Evolutionary conservation across 2,113 vertebrate genomes (phyloP), one percentile per base, ranked within the genome.

Genomic region (Dendrocopos noguchii): DNA sequence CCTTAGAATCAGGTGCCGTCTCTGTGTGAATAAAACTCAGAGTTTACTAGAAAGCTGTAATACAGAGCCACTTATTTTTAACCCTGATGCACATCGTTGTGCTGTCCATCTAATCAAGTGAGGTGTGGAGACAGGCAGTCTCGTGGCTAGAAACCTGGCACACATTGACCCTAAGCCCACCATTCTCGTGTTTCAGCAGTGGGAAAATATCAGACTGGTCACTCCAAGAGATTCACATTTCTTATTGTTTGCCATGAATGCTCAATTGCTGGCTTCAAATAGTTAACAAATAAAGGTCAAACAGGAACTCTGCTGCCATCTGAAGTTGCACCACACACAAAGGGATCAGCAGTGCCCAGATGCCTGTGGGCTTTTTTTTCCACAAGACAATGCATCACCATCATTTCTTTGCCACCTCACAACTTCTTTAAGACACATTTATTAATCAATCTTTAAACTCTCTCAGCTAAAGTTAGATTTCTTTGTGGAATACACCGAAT

Each of bases 171-270:
- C 61, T 18, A 53, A 81, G 25, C 7, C 15, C 31, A 12, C 13
- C 11, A 1, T 2, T 13, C 47, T 36, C 11, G 0, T 7, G 1
- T 65, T 72, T 31, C 39, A 53, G 63, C 59, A 53, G 46, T 9
- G 25, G 34, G 15, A 17, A 73, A 44, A 25, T 46, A 60, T 64
- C 65, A 15, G 10, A n/a, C 2, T 0, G 31, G 36, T 56, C 56
- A n/a, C n/a, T 24, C 31, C 47, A 34, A n/a, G 46, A 80, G 56
- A 19, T 28, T 31, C 36, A 19, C 5, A 72, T 31, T 14, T 47
- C 2, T 18, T 33, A 13, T 4, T 81, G 24, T n/a, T 72, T 8
- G 6, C 60, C 55, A 5, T 4, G n/a, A 90, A 22, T 20, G 20
- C 42, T 12, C 61, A n/a, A 8, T 7, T 47, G 19, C 8, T 4